These are phyloP conservation scores for Alaudala cheleensis DNA, from an alignment of 2,113 vertebrate genomes.

Conservation along the genomic window DNA sequence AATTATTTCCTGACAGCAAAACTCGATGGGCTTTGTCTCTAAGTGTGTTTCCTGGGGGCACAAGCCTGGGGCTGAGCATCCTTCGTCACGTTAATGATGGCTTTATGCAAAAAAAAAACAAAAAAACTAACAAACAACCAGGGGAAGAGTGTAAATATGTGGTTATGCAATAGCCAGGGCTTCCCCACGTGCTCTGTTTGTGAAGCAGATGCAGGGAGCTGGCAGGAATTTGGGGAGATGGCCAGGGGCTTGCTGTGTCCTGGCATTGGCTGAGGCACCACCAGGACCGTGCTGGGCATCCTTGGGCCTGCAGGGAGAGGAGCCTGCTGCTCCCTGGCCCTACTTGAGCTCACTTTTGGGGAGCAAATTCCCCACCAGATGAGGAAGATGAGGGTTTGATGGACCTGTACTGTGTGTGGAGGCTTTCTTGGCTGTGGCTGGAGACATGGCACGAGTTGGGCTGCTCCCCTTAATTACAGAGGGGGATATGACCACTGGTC, in stretches of 20 bases:
- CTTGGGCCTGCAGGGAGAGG: not conserved
- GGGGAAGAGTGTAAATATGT: not conserved
- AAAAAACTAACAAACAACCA: no score
- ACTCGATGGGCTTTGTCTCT: not conserved
- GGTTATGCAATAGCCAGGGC: not conserved
- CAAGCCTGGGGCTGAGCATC: not conserved
- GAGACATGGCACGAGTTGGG: not conserved
- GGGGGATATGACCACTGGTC: not conserved
- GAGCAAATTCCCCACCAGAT: not conserved
- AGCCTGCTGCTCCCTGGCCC: not conserved
- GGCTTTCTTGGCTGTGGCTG: not conserved
- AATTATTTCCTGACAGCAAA: not conserved
- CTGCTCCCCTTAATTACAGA: not conserved
- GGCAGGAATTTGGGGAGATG: not conserved
- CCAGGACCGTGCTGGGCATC: accelerated
- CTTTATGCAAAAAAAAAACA: not conserved
- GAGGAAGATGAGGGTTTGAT: not conserved
- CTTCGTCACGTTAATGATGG: accelerated
- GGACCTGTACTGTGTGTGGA: accelerated
- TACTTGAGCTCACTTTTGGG: not conserved
- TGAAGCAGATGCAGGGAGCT: not conserved
- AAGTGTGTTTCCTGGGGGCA: accelerated
- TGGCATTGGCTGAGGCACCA: accelerated
- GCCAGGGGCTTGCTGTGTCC: not conserved
- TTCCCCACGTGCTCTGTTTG: not conserved